Evolutionary conservation across 2,797 vertebrate genomes (phyloP).

Genomic region (Pseudochirops cupreus): DNA sequence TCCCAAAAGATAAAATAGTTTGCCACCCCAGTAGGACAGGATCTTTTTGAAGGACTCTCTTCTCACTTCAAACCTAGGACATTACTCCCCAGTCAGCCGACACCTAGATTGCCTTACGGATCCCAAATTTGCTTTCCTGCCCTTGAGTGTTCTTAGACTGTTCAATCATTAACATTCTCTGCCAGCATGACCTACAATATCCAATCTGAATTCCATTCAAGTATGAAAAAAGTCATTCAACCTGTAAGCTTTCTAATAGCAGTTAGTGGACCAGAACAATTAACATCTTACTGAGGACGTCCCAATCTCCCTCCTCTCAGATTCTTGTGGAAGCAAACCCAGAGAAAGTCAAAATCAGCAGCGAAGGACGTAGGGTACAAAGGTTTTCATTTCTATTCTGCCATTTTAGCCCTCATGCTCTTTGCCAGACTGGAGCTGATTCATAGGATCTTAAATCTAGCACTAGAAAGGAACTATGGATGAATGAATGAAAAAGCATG

Average conservation of each 20-base stretch:
- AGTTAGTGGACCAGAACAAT: not conserved
- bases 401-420: not conserved
- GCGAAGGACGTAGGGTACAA: not conserved
- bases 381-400: not conserved
- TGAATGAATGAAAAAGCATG: not conserved
- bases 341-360: not conserved
- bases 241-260: not conserved
- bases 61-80: not conserved
- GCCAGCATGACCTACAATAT: not conserved
- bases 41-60: not conserved
- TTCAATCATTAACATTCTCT: not conserved
- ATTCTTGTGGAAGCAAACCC: not conserved
- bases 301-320: not conserved
- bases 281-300: not conserved
- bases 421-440: not conserved
- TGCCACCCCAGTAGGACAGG: not conserved
- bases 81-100: not conserved
- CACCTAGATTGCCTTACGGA: not conserved
- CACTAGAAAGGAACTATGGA: not conserved
- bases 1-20: not conserved
- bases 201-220: conserved; percentile 2
- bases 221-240: conserved; percentile 5
- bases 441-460: not conserved
- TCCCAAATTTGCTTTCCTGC: not conserved
- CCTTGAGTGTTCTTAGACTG: not conserved